These are phyloP conservation scores for Cephonodes hylas DNA, from an alignment of 2,888 invertebrate genomes.

Conservation along the genomic window DNA sequence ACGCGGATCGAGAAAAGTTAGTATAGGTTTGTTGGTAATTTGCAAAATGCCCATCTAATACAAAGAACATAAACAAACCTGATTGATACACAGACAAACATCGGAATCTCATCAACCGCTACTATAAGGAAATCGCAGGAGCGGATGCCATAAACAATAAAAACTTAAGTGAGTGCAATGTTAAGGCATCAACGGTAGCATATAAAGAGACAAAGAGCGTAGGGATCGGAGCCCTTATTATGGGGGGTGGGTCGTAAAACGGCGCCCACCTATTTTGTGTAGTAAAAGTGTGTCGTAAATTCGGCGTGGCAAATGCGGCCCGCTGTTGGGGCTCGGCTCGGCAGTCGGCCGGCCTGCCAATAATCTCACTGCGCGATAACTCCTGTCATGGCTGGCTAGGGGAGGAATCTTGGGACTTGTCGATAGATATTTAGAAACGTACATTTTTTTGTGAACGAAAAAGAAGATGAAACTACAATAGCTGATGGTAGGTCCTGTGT, in stretches of 20 bases:
- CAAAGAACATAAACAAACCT: no score
- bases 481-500: no score
- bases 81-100: neutral
- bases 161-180: slow-evolving; percentile 10
- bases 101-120: neutral
- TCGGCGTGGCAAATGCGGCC: slow-evolving; percentile 68
- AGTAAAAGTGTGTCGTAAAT: slow-evolving; percentile 77
- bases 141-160: slow-evolving; percentile 4
- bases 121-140: neutral
- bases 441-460: no score
- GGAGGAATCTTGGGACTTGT: neutral
- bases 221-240: slow-evolving; percentile 51
- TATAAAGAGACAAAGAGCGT: slow-evolving; percentile 4
- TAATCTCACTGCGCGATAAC: slow-evolving; percentile 55
- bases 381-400: slow-evolving; percentile 23
- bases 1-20: no score
- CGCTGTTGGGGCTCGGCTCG: slow-evolving; percentile 62
- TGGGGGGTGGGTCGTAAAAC: slow-evolving; percentile 65
- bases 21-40: no score
- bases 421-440: neutral
- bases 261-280: slow-evolving; percentile 72
- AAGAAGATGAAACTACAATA: no score
- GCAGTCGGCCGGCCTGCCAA: slow-evolving; percentile 29
- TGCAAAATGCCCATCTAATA: no score
- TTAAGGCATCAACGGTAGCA: neutral